Percentiles rank a stretch among this genome's conserved stretches.
phyloP scores from a whole-genome alignment of 2,113 vertebrate genomes.

The Poeciliopsis retropinna region DNA sequence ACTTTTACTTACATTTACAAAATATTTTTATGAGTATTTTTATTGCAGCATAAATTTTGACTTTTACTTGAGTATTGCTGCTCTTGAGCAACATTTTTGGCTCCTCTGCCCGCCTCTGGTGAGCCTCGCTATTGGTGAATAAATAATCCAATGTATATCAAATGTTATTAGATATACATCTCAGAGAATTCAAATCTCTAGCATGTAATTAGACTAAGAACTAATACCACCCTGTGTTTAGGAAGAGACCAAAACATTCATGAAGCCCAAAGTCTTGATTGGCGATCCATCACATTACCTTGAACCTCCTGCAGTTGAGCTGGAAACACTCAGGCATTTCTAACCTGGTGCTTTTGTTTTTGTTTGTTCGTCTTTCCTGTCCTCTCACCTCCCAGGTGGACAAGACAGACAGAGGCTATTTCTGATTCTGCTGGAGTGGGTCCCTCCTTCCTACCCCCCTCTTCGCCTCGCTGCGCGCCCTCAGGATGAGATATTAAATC shows the following conservation, averaged over 20 bases:
- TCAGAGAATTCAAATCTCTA: no score
- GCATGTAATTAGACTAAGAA: no score
- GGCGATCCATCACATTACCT: background rate
- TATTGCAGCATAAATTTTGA: no score
- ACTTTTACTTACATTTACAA: no score
- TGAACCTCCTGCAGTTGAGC: background rate
- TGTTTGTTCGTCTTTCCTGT: background rate
- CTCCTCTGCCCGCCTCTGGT: background rate
- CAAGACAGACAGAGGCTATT: background rate
- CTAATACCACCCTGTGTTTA: no score
- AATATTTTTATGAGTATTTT: no score
- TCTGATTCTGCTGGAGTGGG: background rate
- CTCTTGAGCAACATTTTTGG: no score
- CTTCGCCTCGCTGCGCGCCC: background rate
- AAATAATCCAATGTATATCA: no score
- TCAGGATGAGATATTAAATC: conserved; percentile 1
- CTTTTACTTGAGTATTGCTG: no score
- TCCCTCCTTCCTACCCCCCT: background rate
- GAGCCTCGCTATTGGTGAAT: background rate
- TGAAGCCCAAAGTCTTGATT: background rate
- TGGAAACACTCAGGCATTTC: background rate
- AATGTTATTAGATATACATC: no score
- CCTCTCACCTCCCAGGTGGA: background rate
- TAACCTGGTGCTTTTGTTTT: background rate
- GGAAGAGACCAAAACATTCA: no score